These are phyloP conservation scores for Cylas formicarius DNA, from an alignment of 1,140 invertebrate species.

Conservation along the genomic window DNA sequence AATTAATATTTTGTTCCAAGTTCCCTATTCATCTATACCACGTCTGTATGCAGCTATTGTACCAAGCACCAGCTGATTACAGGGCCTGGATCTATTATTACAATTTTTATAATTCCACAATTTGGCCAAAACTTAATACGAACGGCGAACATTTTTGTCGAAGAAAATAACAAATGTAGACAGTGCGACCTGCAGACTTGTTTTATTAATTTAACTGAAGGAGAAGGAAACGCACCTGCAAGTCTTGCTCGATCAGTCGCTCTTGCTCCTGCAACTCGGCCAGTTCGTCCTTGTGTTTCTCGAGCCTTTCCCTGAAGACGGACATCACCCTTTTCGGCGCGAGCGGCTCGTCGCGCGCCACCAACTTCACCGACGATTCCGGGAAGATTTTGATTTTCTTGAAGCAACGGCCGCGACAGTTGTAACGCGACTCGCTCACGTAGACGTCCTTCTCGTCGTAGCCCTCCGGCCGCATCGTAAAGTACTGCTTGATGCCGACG, in stretches of 20 bases:
- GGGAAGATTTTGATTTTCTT: conserved; percentile 90
- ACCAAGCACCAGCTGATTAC: too few species aligned
- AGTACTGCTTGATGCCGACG: conserved; percentile 92
- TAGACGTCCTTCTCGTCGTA: conserved; percentile 92
- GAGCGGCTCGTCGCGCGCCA: conserved; percentile 63
- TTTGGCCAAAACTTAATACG: too few species aligned
- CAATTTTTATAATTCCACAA: too few species aligned
- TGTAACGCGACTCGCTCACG: conserved; percentile 95
- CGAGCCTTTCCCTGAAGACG: conserved; percentile 84
- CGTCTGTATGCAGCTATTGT: too few species aligned
- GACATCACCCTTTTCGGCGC: conserved; percentile 84
- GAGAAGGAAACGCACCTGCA: too few species aligned
- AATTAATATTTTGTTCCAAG: too few species aligned
- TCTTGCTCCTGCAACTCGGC: conserved; percentile 77
- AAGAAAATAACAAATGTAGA: too few species aligned
- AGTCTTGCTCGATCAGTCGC: conserved; percentile 44
- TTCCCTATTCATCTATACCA: too few species aligned
- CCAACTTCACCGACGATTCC: conserved; percentile 57
- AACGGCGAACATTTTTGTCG: too few species aligned
- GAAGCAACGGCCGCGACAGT: conserved; percentile 73
- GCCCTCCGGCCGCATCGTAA: conserved; percentile 78
- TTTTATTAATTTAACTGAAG: too few species aligned
- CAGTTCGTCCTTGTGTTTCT: conserved; percentile 85
- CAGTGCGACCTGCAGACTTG: too few species aligned
- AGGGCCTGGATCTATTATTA: too few species aligned